Percentiles rank a stretch among this genome's conserved stretches.
Conservation (phyloP, 2,797 vertebrate species). For the Alouatta caraya region DNA sequence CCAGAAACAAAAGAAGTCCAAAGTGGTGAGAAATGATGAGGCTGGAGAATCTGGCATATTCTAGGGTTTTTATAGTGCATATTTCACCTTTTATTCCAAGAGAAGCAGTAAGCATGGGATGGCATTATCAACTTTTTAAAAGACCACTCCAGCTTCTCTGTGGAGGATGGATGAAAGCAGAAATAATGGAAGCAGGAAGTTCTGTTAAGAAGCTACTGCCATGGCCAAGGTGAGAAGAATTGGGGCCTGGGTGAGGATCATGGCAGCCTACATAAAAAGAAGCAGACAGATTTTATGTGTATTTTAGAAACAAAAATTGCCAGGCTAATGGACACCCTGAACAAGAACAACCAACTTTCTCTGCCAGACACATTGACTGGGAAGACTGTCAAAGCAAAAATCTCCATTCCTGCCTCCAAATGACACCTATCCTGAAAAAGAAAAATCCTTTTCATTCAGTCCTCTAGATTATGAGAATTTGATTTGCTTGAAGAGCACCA, state of each 20-base stretch:
- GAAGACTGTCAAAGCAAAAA: slow-evolving; percentile 51
- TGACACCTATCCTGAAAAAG: slow-evolving; percentile 78
- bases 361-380: slow-evolving; percentile 17
- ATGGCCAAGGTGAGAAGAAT: neutral
- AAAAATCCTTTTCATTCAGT: slow-evolving; percentile 76
- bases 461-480: slow-evolving; percentile 13
- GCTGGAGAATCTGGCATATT: neutral
- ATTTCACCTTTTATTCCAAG: neutral
- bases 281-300: neutral
- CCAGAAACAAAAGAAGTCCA: neutral
- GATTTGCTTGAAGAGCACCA: neutral
- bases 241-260: neutral
- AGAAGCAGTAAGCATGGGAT: neutral
- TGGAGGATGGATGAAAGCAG: neutral
- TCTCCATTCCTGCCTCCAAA: slow-evolving; percentile 35
- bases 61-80: neutral
- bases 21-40: neutral
- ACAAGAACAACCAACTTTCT: slow-evolving; percentile 45
- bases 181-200: neutral
- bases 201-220: neutral
- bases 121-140: neutral
- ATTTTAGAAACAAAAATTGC: neutral
- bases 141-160: neutral
- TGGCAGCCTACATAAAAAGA: neutral
- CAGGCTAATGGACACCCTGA: slow-evolving; percentile 17